Base-by-base conservation (phyloP, 2,888 invertebrate genomes). In the Caenorhabditis sinica region DNA sequence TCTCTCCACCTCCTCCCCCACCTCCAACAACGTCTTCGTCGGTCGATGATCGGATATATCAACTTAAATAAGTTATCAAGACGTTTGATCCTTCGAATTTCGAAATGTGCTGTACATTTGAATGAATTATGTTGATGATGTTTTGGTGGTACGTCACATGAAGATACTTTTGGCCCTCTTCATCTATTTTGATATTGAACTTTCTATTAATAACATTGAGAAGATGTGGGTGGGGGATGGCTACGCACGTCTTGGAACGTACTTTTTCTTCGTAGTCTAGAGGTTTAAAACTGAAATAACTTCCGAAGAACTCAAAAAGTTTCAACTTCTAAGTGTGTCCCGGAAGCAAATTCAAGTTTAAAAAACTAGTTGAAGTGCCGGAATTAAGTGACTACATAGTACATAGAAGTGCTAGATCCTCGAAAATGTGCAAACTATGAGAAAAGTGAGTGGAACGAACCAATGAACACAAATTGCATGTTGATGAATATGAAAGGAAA, bases 71-170 rank as follows among this genome's bases (percentile, higher is more conserved):
- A 45, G 65, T 65, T 65, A 65, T 40, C 40, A 43, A 63, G 45
- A 65, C 45, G 65, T 65, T 65, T 65, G 65, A 65, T 65, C 45
- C 23, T 45, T 61, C 13, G 65, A 65, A 65, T 65, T 65, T 65
- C 45, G 63, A 45, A 65, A 45, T 65, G 65, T 45, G 49, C 30
- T 45, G 43, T 63, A 43, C 25, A 25, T 63, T 25, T 43, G 20
- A 25, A 49, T 45, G 65, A 45, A 65, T 65, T 45, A 30, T 65
- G 45, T 49, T 65, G 65, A 11, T 40, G 65, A n/a, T 40, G 25
- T 40, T 40, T 40, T 40, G 40, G 13, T 11, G 40, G 40, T 25
- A 65, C 65, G 65, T 65, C 65, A 65, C 36, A 40, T 20, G 20
- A 28, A 60, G 33, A 5, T 40, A 40, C 20, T 49, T 28, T 45